phyloP scores from a whole-genome alignment of 2,113 vertebrate genomes.

The Oncorhynchus nerka region DNA sequence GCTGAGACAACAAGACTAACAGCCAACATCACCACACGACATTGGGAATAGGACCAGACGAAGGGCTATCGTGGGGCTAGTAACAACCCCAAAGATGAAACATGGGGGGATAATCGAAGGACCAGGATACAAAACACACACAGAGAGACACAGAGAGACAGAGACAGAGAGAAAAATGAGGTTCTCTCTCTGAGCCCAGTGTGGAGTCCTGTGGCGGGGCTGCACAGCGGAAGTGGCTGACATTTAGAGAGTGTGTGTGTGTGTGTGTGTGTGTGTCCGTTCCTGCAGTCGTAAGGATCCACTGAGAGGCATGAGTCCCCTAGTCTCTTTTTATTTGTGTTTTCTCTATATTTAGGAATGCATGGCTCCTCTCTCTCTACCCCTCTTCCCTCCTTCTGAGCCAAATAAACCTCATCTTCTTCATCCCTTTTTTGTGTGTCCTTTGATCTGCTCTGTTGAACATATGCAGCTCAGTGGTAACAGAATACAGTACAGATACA shows the following conservation, averaged over 20 bases:
- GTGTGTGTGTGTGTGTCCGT: neutral
- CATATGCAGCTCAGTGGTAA: too few relatives aligned
- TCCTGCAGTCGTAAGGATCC: neutral
- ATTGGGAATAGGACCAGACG: neutral
- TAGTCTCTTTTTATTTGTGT: neutral
- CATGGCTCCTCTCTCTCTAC: neutral
- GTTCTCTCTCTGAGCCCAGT: conserved; percentile 1
- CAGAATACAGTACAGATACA: neutral
- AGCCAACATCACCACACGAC: neutral
- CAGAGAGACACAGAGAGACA: neutral
- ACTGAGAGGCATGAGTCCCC: neutral
- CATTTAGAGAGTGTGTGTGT: conserved; percentile 1
- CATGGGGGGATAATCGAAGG: neutral
- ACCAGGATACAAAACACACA: neutral
- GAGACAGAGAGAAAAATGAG: neutral
- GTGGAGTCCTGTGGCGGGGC: neutral
- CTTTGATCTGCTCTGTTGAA: too few relatives aligned
- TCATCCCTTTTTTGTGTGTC: neutral
- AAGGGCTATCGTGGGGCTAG: neutral
- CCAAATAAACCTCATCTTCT: neutral
- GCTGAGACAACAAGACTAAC: conserved; percentile 5
- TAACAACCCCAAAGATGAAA: neutral
- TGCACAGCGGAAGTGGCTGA: conserved; percentile 9
- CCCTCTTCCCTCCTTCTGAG: neutral
- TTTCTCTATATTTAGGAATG: neutral